Base-by-base conservation (phyloP, 2,113 vertebrate species). In the Myocastor coypus region DNA sequence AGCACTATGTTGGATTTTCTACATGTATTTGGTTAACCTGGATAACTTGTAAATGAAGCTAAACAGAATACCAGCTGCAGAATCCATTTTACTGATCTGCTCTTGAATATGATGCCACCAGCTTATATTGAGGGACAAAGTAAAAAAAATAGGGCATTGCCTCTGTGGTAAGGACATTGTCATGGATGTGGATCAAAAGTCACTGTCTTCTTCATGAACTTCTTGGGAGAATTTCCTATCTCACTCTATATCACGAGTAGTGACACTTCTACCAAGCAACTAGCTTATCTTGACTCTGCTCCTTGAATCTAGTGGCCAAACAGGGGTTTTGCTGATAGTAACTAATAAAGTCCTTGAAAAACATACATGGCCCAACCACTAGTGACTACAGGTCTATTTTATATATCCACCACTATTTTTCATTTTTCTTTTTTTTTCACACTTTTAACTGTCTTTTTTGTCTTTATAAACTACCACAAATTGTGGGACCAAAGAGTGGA, bases 311-410 rank as follows among this genome's bases (percentile, higher is more conserved):
- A 91, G 52, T 64, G 42, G 92, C 52, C 6, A 50, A n/a, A 2
- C 40, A 55, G n/a, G 37, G 46, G 89, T 92, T 22, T 52, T 59
- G 75, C 71, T 2, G 9, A 57, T 64, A 7, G 28, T 85, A 30
- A 37, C 42, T 80, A 69, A 95, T 87, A 94, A 71, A 83, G 96
- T 40, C 37, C 75, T 85, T 13, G 42, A 92, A 84, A 85, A 66
- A 9, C 37, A 80, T 11, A 17, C 59, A 20, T 78, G 30, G 20
- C 17, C 69, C 64, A 77, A 0, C 24, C 89, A 32, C 78, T 93
- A 64, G 89, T 34, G 22, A 93, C 83, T 37, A 26, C 12, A n/a
- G 59, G 42, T 83, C 68, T 75, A 6, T 75, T 57, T 87, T 83
- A 78, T 5, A 32, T 32, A 61, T 22, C 0, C n/a, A 83, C 42